Evolutionary conservation across 2,797 vertebrate genomes (phyloP).

Genomic region (Novumbra hubbsi): DNA sequence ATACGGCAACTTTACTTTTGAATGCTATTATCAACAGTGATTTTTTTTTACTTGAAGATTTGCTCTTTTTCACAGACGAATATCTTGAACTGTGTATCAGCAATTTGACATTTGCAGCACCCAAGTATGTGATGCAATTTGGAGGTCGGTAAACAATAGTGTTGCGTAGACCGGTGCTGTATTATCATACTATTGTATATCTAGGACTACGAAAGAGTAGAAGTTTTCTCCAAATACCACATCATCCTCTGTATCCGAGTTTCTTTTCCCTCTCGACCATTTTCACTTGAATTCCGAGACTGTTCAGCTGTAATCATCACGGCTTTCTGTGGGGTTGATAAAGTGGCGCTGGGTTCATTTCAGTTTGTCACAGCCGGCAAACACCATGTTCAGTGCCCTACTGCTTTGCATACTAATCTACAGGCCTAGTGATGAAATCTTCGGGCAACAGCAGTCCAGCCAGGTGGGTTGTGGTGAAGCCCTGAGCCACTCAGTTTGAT

Average conservation of each 20-base stretch:
- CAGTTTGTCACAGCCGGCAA: conserved; percentile 57
- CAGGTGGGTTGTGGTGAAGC: conserved; percentile 48
- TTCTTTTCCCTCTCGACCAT: conserved; percentile 9
- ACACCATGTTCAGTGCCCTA: conserved; percentile 56
- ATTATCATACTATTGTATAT: not conserved
- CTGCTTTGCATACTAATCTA: conserved; percentile 70
- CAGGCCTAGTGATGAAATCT: conserved; percentile 37
- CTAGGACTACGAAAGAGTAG: not conserved
- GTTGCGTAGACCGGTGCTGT: not conserved
- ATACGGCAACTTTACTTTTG: not conserved
- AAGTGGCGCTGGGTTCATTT: conserved; percentile 60
- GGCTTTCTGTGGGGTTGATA: conserved; percentile 57
- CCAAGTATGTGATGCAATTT: not conserved
- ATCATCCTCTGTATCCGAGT: conserved; percentile 9
- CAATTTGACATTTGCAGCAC: no score
- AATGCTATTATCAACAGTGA: conserved; percentile 7
- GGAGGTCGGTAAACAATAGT: not conserved
- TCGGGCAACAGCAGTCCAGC: conserved; percentile 45
- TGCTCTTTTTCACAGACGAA: not conserved
- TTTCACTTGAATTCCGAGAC: conserved; percentile 28
- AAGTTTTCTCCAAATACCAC: conserved; percentile 24
- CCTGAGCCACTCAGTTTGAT: not conserved
- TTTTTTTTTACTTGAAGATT: not conserved
- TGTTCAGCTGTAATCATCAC: conserved; percentile 48
- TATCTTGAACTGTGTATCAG: not conserved